Conservation (phyloP, 2,797 vertebrate species). For the Enteromius radiatus region DNA sequence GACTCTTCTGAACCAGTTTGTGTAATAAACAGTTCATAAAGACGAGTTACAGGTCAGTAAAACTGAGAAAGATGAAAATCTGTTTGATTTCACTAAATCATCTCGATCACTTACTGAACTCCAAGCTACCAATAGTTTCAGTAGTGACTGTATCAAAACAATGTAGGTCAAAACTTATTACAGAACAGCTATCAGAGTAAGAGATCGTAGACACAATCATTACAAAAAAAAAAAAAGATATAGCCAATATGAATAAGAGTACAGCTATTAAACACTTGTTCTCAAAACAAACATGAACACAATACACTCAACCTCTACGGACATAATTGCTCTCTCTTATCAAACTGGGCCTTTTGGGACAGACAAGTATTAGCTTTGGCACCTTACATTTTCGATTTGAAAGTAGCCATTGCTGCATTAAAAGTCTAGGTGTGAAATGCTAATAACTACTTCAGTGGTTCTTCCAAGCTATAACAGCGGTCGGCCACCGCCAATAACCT, state of each 20-base stretch:
- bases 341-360: neutral
- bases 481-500: constrained; percentile 1
- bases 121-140: neutral
- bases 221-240: constrained; percentile 56
- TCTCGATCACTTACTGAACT: neutral
- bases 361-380: constrained; percentile 9
- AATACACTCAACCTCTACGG: neutral
- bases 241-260: constrained; percentile 49
- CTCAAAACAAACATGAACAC: constrained; percentile 13
- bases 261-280: constrained; percentile 48
- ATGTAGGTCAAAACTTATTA: constrained; percentile 25
- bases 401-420: neutral
- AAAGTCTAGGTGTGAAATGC: constrained; percentile 22
- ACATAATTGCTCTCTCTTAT: neutral
- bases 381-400: neutral
- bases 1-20: neutral
- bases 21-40: neutral
- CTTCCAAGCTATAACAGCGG: neutral
- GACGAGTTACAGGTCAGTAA: neutral
- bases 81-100: neutral
- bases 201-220: constrained; percentile 48
- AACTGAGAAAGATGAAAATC: neutral
- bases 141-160: neutral
- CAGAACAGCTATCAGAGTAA: constrained; percentile 52
- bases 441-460: constrained; percentile 13